Evolutionary conservation across 1,140 invertebrate species (phyloP).

Genomic region (Heterodera schachtii): DNA sequence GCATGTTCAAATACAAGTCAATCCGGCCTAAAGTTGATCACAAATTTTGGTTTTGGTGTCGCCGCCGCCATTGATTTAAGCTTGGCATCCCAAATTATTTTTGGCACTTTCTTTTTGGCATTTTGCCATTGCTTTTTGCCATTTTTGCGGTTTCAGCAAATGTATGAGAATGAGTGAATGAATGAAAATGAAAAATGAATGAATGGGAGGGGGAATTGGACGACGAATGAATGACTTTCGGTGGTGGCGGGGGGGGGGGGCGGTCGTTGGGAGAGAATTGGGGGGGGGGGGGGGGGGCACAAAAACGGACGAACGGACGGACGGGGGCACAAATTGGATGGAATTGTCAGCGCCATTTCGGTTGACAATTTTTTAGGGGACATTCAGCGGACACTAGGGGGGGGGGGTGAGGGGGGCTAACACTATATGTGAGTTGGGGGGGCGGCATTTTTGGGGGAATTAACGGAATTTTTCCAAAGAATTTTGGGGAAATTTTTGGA

Average conservation of each 20-base stretch:
- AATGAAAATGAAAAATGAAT: neutral
- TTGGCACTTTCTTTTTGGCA: neutral
- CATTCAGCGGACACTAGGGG: too few species aligned
- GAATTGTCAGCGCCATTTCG: neutral
- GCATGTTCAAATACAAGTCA: too few species aligned
- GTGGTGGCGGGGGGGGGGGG: too few species aligned
- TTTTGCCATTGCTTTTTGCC: neutral
- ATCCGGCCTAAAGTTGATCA: too few species aligned
- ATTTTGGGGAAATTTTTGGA: too few species aligned
- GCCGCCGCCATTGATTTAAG: neutral
- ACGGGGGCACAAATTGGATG: neutral
- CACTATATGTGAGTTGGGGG: too few species aligned
- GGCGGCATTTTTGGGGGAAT: too few species aligned
- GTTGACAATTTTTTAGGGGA: neutral
- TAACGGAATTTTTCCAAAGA: too few species aligned
- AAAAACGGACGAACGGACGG: neutral
- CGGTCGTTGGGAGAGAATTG: too few species aligned
- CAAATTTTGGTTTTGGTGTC: too few species aligned
- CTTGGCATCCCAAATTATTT: neutral
- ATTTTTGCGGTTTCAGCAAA: neutral
- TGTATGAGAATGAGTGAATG: neutral
- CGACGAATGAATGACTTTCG: neutral
- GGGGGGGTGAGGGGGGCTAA: neutral
- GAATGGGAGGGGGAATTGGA: neutral
- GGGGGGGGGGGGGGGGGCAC: neutral